A percentile compares a stretch with the other conserved stretches of the same genome.
Evolutionary conservation across 2,797 vertebrate species (phyloP).

Genomic region (Synaphobranchus kaupii): DNA sequence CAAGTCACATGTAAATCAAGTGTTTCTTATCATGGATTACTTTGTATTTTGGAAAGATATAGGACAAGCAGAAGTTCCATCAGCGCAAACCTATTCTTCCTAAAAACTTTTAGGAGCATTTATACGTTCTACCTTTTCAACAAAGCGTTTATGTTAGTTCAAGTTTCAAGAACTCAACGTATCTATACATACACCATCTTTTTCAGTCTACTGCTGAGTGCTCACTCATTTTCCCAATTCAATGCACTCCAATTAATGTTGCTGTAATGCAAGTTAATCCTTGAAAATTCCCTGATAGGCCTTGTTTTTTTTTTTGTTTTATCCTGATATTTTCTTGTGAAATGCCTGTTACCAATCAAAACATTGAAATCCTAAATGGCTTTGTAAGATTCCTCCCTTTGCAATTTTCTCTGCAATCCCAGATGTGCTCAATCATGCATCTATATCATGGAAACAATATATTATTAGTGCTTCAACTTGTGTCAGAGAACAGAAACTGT

Average conservation of each 20-base stretch:
- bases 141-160: neutral
- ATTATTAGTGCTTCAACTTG: slow-evolving; percentile 68
- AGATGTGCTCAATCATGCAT: slow-evolving; percentile 72
- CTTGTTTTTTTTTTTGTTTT: neutral
- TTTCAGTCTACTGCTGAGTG: neutral
- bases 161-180: neutral
- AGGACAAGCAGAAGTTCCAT: neutral
- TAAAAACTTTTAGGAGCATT: neutral
- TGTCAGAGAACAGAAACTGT: slow-evolving; percentile 50
- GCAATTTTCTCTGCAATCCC: slow-evolving; percentile 56
- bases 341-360: slow-evolving; percentile 22
- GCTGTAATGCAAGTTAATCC: slow-evolving; percentile 2
- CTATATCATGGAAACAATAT: slow-evolving; percentile 72
- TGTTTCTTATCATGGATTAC: neutral
- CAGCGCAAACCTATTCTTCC: neutral
- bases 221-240: neutral
- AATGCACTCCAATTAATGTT: neutral
- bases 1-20: neutral
- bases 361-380: slow-evolving; percentile 55
- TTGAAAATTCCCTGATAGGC: neutral
- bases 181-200: neutral
- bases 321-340: slow-evolving; percentile 8
- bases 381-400: slow-evolving; percentile 68
- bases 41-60: neutral
- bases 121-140: neutral